Evolutionary conservation across 37 sponge, comb jelly and placozoan genomes (phyloP).

Genomic region (Beroe forskalii): DNA sequence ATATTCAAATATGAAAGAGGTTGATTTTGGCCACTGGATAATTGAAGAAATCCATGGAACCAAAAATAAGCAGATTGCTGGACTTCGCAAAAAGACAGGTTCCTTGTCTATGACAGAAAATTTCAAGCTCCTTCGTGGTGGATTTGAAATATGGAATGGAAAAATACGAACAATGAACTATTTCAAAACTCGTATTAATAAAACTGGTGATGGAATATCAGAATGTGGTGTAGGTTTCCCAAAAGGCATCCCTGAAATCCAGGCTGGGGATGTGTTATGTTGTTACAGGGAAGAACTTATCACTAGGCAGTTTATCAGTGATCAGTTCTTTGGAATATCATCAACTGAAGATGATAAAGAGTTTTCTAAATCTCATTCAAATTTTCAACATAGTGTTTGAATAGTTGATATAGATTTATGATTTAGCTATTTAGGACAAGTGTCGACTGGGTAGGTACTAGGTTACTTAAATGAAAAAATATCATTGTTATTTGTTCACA

Average conservation of each 20-base stretch:
- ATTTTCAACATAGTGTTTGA: no score
- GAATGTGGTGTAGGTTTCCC: slow-evolving; percentile 25
- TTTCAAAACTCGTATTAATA: not conserved
- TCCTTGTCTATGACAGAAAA: not conserved
- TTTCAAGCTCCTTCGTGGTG: not conserved
- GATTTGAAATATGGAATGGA: not conserved
- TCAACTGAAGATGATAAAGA: not conserved
- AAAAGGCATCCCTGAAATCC: not conserved
- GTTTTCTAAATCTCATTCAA: no score
- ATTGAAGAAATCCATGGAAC: slow-evolving; percentile 17
- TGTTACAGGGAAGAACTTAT: not conserved
- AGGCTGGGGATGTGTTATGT: not conserved
- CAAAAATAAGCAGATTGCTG: not conserved
- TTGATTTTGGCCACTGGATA: not conserved
- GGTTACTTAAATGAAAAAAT: no score
- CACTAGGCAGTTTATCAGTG: not conserved
- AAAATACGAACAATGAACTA: not conserved
- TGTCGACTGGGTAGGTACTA: no score
- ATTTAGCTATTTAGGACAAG: no score
- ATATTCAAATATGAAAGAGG: not conserved
- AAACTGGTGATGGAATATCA: not conserved
- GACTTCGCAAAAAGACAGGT: not conserved
- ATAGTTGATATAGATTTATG: no score
- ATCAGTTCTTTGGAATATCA: not conserved
- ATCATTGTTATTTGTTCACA: no score